Evolutionary conservation across 2,113 vertebrate species (phyloP), one percentile per base, ranked within the genome.

Genomic region (Pygoscelis antarcticus): DNA sequence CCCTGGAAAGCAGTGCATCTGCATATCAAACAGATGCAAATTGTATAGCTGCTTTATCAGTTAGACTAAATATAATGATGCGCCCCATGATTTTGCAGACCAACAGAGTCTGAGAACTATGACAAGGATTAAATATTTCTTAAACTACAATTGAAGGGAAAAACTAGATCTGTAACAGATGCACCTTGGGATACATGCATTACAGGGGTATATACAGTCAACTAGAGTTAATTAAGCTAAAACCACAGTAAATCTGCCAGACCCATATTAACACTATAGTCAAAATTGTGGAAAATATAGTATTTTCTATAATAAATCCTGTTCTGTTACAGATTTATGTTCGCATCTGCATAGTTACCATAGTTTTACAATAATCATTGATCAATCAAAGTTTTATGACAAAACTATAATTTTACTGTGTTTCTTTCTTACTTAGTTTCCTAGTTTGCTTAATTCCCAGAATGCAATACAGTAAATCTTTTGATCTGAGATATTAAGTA

Each of bases 351-450:
- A 83, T 92, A 94, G 96, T 97, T 98, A 93, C 97, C 90, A 78
- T 93, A 77, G 96, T 98, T 98, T 98, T 97, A 98, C 96, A 98
- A 98, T 98, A 97, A 98, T 98, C 98, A 95, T 98, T 97, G 98
- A 98, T 98, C 98, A 98, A 97, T 98, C 97, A 97, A 87, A 79
- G 54, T 97, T 98, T 97, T 98, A 97, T 97, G 98, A 98, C 96
- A 97, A 98, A 98, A 97, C 97, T 97, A 95, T 98, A 97, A 98
- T 98, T 98, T 98, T 92, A 83, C 94, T 62, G 38, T 95, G 89
- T 97, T 97, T 95, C 78, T 66, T 92, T 96, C 89, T 94, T 95
- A 96, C 97, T 97, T 96, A 97, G 94, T 98, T 98, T 98, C 96
- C 96, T 96, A 96, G 68, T 97, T 98, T 98, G 96, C 96, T 97